Evolutionary conservation across 2,113 vertebrate species (phyloP).

Genomic region (Melanotaenia duboulayi): DNA sequence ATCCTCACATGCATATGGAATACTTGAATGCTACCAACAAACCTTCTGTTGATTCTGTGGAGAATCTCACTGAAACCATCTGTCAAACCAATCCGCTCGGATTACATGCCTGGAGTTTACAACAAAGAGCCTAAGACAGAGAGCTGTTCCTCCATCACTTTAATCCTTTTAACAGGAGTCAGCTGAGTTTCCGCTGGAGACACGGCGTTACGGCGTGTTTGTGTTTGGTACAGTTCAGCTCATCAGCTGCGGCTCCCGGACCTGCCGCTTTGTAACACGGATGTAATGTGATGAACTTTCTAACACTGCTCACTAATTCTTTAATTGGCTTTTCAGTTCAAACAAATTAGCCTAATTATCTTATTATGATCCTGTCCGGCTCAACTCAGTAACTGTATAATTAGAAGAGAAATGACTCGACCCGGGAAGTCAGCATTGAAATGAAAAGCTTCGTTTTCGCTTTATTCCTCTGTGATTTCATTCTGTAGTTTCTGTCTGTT

Average conservation of each 20-base stretch:
- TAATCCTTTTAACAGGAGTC: slow-evolving; percentile 37
- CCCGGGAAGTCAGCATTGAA: background rate
- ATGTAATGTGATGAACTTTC: slow-evolving; percentile 45
- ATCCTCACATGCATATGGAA: background rate
- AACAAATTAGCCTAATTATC: slow-evolving; percentile 69
- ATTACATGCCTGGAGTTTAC: slow-evolving; percentile 40
- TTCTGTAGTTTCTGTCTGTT: background rate
- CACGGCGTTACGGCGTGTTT: background rate
- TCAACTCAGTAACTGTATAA: slow-evolving; percentile 51
- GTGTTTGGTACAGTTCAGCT: background rate
- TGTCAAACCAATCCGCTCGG: slow-evolving; percentile 31
- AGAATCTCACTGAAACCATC: slow-evolving; percentile 45
- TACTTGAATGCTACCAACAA: slow-evolving; percentile 9
- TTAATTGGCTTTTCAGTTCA: slow-evolving; percentile 65
- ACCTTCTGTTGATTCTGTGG: slow-evolving; percentile 4
- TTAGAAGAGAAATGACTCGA: slow-evolving; percentile 52
- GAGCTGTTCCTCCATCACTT: slow-evolving; percentile 7
- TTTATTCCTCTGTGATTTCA: background rate
- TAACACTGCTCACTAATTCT: slow-evolving; percentile 46
- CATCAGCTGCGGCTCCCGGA: background rate
- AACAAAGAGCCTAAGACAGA: slow-evolving; percentile 31
- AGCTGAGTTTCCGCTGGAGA: background rate
- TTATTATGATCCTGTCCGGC: slow-evolving; percentile 49
- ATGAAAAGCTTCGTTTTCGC: background rate
- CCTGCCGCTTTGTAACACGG: slow-evolving; percentile 9